These are phyloP conservation scores for Microtus ochrogaster DNA, from an alignment of 2,113 vertebrate genomes.

Conservation along the genomic window DNA sequence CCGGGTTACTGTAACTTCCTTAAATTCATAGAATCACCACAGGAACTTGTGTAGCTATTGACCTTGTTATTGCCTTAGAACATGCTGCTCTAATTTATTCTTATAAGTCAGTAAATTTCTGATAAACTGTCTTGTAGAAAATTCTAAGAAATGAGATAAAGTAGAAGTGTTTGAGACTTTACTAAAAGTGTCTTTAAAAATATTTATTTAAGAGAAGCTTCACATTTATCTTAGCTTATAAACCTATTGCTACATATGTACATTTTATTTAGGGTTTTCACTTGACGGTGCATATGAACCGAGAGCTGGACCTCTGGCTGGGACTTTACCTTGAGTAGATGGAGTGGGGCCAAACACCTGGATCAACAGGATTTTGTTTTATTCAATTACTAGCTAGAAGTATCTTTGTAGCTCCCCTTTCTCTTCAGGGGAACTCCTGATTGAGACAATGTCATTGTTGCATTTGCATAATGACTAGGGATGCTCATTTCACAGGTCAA, in stretches of 20 bases:
- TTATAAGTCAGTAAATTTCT: not conserved
- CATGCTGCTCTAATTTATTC: not conserved
- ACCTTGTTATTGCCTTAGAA: not conserved
- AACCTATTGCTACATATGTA: not conserved
- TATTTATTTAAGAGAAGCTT: conserved; percentile 7
- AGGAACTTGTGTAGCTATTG: not conserved
- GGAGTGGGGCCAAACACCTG: not conserved
- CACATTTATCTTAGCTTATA: conserved; percentile 16
- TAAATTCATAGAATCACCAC: not conserved
- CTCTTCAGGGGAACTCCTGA: not conserved
- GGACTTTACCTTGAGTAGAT: conserved; percentile 28
- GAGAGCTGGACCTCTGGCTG: not conserved
- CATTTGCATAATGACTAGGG: not conserved
- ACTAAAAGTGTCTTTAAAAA: not conserved
- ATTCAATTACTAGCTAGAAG: conserved; percentile 45
- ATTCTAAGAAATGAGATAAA: conserved; percentile 26
- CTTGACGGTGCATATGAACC: not conserved
- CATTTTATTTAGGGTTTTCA: not conserved
- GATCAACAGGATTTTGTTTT: conserved; percentile 52
- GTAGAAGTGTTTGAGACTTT: not conserved
- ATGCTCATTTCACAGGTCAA: not conserved
- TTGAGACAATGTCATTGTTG: conserved; percentile 41
- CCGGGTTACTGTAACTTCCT: conserved; percentile 28
- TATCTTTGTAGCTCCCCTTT: not conserved
- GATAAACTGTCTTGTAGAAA: not conserved